Evolutionary conservation across 2,888 invertebrate species (phyloP), one percentile per base, ranked within the genome.

Genomic region (Philonicus albiceps): DNA sequence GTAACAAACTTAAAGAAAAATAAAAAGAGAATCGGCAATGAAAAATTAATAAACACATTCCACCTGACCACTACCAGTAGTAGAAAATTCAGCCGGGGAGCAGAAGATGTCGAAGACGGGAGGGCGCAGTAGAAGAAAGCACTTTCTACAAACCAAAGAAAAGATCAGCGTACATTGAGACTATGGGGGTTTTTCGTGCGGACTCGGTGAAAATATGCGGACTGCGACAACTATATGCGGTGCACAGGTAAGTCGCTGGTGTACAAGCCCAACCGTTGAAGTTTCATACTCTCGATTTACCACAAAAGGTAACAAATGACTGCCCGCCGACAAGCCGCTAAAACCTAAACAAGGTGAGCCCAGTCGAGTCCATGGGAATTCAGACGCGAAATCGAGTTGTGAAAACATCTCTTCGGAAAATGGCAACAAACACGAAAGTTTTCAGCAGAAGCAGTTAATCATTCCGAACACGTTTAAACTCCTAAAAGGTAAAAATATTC

Each of bases 321-420:
- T 7, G 16, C 31, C 34, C 16, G 55, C n/a, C n/a, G n/a, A n/a
- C n/a, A n/a, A n/a, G 19, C 16, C 8, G 34, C 81, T 81, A 37
- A 55, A 81, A 81, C 34, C 34, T 34, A 55, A 64, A 8, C 81
- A 81, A 34, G 64, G 31, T 22, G 81, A 16, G 49, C 19, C 6
- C 34, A 19, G 55, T 13, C 55, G 64, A 53, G 1, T 31, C 31
- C 55, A 64, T 81, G 55, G 81, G 81, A 81, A 81, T 3, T 55
- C 64, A 81, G 37, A 81, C 34, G n/a, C n/a, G 81, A 81, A 81
- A 80, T 80, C 53, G 53, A 80, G 55, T 81, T 55, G 81, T 55
- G 55, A 81, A 81, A 81, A 81, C 81, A 37, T 81, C 81, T 55
- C 64, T 55, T 31, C 81, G 49, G 55, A 81, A 81, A 81, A 81